Conservation (phyloP, 2,113 vertebrate genomes). For the Myiopsitta monachus region DNA sequence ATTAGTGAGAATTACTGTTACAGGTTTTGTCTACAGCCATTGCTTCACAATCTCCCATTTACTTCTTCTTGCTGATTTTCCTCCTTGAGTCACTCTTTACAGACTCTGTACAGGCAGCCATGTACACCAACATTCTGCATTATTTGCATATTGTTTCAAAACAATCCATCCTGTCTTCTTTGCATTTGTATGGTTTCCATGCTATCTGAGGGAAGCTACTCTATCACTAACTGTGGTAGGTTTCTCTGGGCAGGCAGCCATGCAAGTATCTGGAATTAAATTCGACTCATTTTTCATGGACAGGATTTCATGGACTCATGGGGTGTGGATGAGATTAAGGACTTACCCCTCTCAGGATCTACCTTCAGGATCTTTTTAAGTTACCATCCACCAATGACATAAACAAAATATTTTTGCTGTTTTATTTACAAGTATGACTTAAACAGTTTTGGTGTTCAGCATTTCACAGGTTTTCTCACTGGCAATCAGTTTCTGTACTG, state of each 20-base stretch:
- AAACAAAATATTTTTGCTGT: background rate
- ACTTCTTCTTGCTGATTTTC: background rate
- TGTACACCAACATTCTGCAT: background rate
- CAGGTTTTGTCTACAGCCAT: background rate
- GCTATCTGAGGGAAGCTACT: background rate
- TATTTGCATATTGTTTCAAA: background rate
- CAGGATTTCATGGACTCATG: background rate
- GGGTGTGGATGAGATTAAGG: background rate
- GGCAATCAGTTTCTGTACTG: background rate
- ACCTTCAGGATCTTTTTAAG: background rate
- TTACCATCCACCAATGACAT: background rate
- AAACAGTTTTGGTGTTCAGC: background rate
- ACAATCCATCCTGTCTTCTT: background rate
- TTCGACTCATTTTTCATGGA: background rate
- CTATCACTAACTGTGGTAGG: background rate
- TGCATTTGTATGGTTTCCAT: background rate
- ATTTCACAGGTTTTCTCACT: background rate
- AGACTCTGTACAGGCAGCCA: background rate
- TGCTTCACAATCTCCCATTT: background rate
- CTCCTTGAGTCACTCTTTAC: background rate
- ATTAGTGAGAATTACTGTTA: background rate
- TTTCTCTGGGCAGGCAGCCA: background rate
- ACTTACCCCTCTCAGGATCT: background rate
- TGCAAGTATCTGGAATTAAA: background rate
- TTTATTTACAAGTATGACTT: background rate